These are phyloP conservation scores for Criorhina ranunculi DNA, from an alignment of 2,888 invertebrate species.

Conservation along the genomic window DNA sequence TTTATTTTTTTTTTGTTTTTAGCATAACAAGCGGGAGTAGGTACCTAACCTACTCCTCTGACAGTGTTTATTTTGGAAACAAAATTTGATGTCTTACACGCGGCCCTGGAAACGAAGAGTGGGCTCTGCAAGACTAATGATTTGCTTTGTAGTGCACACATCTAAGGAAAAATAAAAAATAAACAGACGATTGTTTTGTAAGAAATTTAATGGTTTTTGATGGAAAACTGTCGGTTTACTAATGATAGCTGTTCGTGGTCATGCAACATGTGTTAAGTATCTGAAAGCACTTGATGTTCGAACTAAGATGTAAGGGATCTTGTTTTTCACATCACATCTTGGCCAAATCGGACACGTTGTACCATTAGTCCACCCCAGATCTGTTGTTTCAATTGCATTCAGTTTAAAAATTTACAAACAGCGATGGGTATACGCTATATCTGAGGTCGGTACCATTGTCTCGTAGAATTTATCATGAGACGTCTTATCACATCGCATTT, in stretches of 20 bases:
- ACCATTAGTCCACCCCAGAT: too few species aligned
- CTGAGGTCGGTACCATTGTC: too few species aligned
- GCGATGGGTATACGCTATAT: too few species aligned
- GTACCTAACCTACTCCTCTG: background rate
- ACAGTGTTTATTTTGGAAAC: constrained; percentile 19
- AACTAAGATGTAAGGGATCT: too few species aligned
- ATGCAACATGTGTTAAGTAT: too few species aligned
- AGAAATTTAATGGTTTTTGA: constrained; percentile 14
- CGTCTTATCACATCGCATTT: too few species aligned
- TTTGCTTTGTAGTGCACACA: background rate
- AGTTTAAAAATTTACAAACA: too few species aligned
- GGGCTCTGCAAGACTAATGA: background rate
- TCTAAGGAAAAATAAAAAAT: constrained; percentile 12
- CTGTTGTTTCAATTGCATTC: too few species aligned
- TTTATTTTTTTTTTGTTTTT: constrained; percentile 18
- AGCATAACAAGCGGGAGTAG: background rate
- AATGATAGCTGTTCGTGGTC: background rate
- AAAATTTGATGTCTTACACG: constrained; percentile 4
- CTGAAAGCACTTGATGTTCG: too few species aligned
- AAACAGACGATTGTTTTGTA: constrained; percentile 19
- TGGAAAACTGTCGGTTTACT: background rate
- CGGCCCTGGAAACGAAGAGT: constrained; percentile 12
- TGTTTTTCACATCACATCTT: too few species aligned
- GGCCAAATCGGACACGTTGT: too few species aligned
- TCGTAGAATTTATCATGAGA: too few species aligned